phyloP scores from a whole-genome alignment of 1,140 invertebrate species.

The Epicauta chinensis region DNA sequence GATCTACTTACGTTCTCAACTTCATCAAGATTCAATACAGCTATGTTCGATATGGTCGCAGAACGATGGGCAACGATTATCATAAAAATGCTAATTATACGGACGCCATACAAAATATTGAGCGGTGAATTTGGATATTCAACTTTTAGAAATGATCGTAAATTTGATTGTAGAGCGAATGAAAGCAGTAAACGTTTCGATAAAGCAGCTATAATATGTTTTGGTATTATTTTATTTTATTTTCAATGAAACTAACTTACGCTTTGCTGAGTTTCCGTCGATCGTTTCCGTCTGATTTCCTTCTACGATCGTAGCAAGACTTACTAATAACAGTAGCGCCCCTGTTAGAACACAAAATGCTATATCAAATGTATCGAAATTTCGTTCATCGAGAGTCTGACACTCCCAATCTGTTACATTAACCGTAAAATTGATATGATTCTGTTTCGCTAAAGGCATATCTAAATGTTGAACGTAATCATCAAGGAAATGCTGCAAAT shows the following conservation, averaged over 20 bases:
- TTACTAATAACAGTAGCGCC: constrained; percentile 25
- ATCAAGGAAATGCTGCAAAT: constrained; percentile 44
- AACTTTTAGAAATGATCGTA: constrained; percentile 36
- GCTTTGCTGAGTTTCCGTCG: constrained; percentile 28
- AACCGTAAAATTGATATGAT: constrained; percentile 37
- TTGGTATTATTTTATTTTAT: background rate
- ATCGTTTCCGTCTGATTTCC: constrained; percentile 17
- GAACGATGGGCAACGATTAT: constrained; percentile 48
- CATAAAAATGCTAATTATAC: constrained; percentile 47
- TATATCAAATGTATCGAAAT: constrained; percentile 40
- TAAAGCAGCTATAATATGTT: constrained; percentile 37
- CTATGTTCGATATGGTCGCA: constrained; percentile 46
- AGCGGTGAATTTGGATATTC: constrained; percentile 44
- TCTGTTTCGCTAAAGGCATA: constrained; percentile 39
- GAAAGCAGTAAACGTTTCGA: constrained; percentile 41
- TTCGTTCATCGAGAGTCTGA: constrained; percentile 32
- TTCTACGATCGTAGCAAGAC: constrained; percentile 31
- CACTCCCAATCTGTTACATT: constrained; percentile 33
- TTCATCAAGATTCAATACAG: constrained; percentile 47
- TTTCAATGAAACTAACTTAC: constrained; percentile 21
- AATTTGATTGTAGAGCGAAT: constrained; percentile 47
- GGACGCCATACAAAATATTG: constrained; percentile 47
- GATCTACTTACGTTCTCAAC: constrained; percentile 47
- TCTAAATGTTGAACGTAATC: constrained; percentile 43
- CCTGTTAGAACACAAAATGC: constrained; percentile 38